Conservation (phyloP, 2,797 vertebrate species). For the Prionace glauca region DNA sequence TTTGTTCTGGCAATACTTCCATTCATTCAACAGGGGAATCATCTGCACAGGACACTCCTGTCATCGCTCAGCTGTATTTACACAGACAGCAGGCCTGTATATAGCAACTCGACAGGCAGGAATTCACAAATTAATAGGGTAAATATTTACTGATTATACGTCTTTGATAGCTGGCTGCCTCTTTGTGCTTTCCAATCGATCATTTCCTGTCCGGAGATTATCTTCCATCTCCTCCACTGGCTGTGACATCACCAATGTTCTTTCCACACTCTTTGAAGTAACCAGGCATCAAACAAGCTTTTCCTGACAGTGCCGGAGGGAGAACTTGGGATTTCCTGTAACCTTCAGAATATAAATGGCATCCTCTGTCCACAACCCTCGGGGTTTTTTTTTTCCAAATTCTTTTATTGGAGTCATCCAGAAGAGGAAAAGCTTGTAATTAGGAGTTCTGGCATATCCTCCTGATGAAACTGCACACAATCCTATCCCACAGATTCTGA, state of each 20-base stretch:
- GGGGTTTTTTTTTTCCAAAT: not conserved
- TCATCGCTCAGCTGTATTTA: conserved; percentile 30
- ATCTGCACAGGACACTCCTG: conserved; percentile 22
- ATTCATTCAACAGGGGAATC: conserved; percentile 17
- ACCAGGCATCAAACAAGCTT: conserved; percentile 22
- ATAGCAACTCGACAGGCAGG: conserved; percentile 32
- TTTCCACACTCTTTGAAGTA: conserved; percentile 28
- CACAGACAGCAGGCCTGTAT: conserved; percentile 29
- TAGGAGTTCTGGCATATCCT: not conserved
- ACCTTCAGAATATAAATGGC: conserved; percentile 31
- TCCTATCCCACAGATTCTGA: not conserved
- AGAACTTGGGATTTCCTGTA: conserved; percentile 29
- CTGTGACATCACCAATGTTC: conserved; percentile 33
- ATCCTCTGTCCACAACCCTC: not conserved
- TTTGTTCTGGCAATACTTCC: conserved; percentile 1
- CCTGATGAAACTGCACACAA: not conserved
- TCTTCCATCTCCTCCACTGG: conserved; percentile 5
- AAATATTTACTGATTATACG: conserved; percentile 31
- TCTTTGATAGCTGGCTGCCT: conserved; percentile 31
- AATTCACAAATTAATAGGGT: conserved; percentile 33
- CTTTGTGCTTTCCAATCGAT: conserved; percentile 32
- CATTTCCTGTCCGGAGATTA: conserved; percentile 34
- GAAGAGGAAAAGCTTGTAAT: not conserved
- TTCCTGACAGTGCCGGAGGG: conserved; percentile 18
- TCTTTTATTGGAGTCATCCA: not conserved